Evolutionary conservation across 2,888 invertebrate genomes (phyloP), one percentile per base, ranked within the genome.

Genomic region (Euzophera pinguis): DNA sequence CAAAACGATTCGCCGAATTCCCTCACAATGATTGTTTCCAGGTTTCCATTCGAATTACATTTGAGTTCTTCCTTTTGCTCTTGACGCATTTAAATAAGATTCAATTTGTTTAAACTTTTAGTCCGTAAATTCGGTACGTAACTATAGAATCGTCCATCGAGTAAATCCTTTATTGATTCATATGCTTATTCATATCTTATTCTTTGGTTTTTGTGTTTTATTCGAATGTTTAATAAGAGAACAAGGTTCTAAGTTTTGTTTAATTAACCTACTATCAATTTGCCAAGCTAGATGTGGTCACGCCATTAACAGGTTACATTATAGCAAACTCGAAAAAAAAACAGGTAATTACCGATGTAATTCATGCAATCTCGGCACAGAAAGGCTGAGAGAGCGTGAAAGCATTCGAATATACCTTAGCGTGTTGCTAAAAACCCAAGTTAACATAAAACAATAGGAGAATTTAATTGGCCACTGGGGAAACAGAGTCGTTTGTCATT

Each of bases 141-240:
- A 71, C 64, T 64, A 67, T 57, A 67, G 70, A 73, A 76, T 73
- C 61, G 71, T 59, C 73, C 65, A 73, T 75, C 66, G 65, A 71
- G 65, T 63, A 62, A 69, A 65, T 64, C 68, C 68, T 65, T 75
- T 77, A 80, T 75, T 72, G 74, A 66, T 60, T 73, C 66, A 69
- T 73, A 76, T 78, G 74, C 64, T 71, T 67, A 69, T 67, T 22
- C n/a, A n/a, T n/a, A n/a, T n/a, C n/a, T n/a, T n/a, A n/a, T 2
- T 5, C 22, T 22, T 22, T 22, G 22, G 22, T 22, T 3, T 22
- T 22, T 22, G 22, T 2, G 22, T 2, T 22, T 22, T 22, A 22
- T 22, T 22, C 22, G 22, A 3, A 3, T 22, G 22, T 22, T 22
- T 3, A 22, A 3, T 22, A 3, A 3, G 22, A 22, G 22, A n/a